Evolutionary conservation across 2,797 vertebrate species (phyloP), one percentile per base, ranked within the genome.

Genomic region (Podarcis siculus): DNA sequence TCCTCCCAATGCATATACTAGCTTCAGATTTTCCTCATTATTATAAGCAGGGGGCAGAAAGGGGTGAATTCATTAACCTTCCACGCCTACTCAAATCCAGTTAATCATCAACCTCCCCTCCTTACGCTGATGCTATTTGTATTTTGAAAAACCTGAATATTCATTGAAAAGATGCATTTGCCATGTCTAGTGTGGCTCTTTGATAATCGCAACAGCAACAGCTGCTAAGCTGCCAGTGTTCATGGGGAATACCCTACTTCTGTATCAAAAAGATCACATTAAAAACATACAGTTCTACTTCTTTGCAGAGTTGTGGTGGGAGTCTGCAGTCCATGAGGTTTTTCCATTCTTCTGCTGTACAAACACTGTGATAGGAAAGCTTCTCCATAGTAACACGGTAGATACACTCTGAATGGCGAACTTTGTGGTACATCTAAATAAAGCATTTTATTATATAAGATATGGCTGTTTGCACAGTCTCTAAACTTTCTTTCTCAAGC

Each of bases 361-460:
- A 99, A 94, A 99, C 98, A 96, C 98, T 99, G 94, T 99, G 99
- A 94, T 99, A 99, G 9, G 99, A 99, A 83, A 99, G 97, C 92
- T 99, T 99, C 95, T 99, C 99, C 98, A 99, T 98, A 0, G 99
- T 99, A 88, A 99, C 99, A 93, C 99, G 98, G 95, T 99, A 99
- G 95, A 99, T 99, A 96, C 98, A 99, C 97, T 99, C 99, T 13
- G 99, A 99, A 96, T 99, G 99, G 87, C 98, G 98, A 93, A 99
- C 99, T 95, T 98, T 97, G 95, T 99, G 99, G 95, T 99, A 99
- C 99, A 99, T 99, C 99, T 99, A 93, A 73, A 89, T 78, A 92
- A 45, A 49, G 30, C 5, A 73, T 77, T 86, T 86, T 66, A 88
- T 82, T 71, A 37, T 81, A 30, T 72, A 23, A 82, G 10, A 4